Base-by-base conservation (phyloP, 2,113 vertebrate species). In the Opisthocomus hoazin region DNA sequence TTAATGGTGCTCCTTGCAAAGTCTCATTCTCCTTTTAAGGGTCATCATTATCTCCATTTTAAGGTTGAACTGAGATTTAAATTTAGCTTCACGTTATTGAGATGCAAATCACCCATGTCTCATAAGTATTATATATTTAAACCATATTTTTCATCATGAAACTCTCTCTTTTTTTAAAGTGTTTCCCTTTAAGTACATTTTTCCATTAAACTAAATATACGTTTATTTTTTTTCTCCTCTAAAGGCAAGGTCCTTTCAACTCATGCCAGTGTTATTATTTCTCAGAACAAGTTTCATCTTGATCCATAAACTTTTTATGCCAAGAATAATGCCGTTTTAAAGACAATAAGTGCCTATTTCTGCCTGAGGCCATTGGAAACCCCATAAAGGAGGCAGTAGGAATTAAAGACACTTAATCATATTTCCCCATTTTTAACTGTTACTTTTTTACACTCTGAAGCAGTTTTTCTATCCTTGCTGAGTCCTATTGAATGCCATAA, bases 391-490 rank as follows among this genome's bases (percentile, higher is more conserved):
- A 97, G 93, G 96, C 94, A 96, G 93, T 88, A 97, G 94, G 97
- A 98, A 98, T 98, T 98, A 98, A 98, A 98, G 96, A 84, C 90
- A 96, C 96, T 98, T 98, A 97, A 97, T 98, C 97, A 97, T 97
- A 97, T 98, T 98, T 97, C 83, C 75, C 80, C 81, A 78, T 97
- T 98, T 98, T 97, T 97, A 97, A 98, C 95, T 97, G 95, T 82
- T 97, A 74, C 93, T 95, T 97, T 95, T 97, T 98, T 96, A 97
- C 85, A 86, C 90, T 97, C 93, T 84, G 91, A 95, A 97, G 94
- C 90, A 90, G 94, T 96, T 97, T 97, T 96, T 97, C 94, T 97
- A 79, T 85, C 87, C 93, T 97, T 95, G 66, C 97, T 90, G 96
- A 89, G 93, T 88, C 58, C 77, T 95, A 95, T 71, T 34, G 94